These are phyloP conservation scores for Falcunculus frontatus DNA, from an alignment of 2,113 vertebrate species.

Conservation along the genomic window DNA sequence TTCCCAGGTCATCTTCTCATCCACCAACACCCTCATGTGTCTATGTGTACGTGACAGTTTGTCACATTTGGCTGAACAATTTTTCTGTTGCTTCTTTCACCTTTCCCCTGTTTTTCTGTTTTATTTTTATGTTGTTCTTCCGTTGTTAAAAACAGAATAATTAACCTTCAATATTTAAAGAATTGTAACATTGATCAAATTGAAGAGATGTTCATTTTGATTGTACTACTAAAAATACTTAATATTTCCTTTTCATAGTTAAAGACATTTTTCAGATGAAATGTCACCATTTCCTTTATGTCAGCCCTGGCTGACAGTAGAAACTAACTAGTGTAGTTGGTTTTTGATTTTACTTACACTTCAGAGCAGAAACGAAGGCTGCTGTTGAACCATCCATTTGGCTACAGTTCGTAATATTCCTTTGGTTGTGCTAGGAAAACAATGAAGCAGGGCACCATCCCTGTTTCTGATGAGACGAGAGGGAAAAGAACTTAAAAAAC, in stretches of 20 bases:
- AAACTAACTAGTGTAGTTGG: not conserved
- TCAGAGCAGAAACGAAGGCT: not conserved
- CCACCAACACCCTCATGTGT: not conserved
- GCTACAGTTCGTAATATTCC: not conserved
- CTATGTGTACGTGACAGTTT: not conserved
- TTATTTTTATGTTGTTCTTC: not conserved
- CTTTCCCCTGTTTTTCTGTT: not conserved
- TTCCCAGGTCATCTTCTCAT: not conserved
- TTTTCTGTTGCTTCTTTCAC: not conserved
- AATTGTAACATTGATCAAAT: not conserved
- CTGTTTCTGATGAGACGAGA: not conserved
- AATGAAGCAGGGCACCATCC: not conserved
- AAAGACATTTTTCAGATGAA: not conserved
- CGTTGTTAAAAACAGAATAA: not conserved
- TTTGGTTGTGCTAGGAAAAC: not conserved
- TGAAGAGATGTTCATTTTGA: not conserved
- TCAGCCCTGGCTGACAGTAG: not conserved
- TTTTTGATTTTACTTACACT: not conserved
- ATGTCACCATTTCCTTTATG: not conserved
- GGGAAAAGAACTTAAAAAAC: not conserved
- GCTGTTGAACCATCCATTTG: not conserved
- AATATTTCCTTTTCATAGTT: not conserved
- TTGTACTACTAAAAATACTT: not conserved
- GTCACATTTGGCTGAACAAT: not conserved
- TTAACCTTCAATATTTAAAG: not conserved